phyloP scores from a whole-genome alignment of 1,140 invertebrate species.

The Lysiphlebus fabarum region DNA sequence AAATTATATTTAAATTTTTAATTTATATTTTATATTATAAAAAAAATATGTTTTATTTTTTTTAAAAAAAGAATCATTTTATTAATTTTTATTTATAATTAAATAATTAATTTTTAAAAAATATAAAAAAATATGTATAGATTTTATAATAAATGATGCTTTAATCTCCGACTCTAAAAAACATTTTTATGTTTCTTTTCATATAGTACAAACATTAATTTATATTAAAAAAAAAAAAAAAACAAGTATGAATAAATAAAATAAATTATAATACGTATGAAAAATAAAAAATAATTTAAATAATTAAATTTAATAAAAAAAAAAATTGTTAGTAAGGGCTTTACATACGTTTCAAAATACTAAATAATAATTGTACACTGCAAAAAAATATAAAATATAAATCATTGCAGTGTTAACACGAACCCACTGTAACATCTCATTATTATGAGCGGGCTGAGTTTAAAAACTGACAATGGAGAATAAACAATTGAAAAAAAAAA shows the following conservation, averaged over 20 bases:
- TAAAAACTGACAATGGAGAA: background rate
- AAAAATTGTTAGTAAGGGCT: slow-evolving; percentile 43
- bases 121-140: background rate
- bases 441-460: background rate
- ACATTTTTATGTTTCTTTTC: slow-evolving; percentile 36
- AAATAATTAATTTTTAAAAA: slow-evolving; percentile 1
- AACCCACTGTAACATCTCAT: slow-evolving; percentile 6
- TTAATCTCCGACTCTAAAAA: slow-evolving; percentile 18
- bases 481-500: slow-evolving; percentile 2
- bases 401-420: slow-evolving; percentile 11
- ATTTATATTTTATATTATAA: background rate
- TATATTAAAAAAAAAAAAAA: slow-evolving; percentile 39
- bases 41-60: slow-evolving; percentile 4
- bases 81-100: background rate
- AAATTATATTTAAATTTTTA: slow-evolving; percentile 12
- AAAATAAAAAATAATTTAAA: slow-evolving; percentile 33
- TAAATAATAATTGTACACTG: slow-evolving; percentile 40
- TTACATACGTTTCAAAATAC: slow-evolving; percentile 53
- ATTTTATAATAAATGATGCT: slow-evolving; percentile 28
- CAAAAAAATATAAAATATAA: slow-evolving; percentile 12
- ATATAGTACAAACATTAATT: slow-evolving; percentile 55
- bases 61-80: background rate
- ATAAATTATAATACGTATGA: slow-evolving; percentile 4
- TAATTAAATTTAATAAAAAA: slow-evolving; percentile 30
- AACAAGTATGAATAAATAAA: slow-evolving; percentile 44